Conservation (phyloP, 2,888 invertebrate species). For the Nematopogon swammerdamellus region DNA sequence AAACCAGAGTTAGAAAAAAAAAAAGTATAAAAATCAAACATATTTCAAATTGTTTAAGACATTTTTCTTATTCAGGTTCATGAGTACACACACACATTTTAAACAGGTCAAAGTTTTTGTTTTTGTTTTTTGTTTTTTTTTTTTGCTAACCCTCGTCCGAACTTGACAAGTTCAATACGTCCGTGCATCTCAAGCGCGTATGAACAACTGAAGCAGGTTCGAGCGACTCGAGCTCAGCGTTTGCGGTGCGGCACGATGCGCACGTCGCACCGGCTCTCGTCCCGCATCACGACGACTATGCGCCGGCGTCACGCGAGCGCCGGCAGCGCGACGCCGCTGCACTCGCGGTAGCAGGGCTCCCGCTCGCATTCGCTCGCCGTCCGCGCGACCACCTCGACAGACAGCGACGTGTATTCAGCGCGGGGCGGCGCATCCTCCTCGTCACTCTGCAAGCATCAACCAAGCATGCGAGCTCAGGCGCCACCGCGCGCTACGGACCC, state of each 20-base stretch:
- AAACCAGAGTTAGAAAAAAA: too few relatives aligned
- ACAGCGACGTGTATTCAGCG: constrained; percentile 17
- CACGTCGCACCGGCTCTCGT: neutral
- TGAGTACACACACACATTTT: too few relatives aligned
- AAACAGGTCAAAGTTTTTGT: too few relatives aligned
- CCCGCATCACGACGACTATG: neutral
- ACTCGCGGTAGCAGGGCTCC: constrained; percentile 22
- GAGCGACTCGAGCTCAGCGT: too few relatives aligned
- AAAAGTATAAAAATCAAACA: too few relatives aligned
- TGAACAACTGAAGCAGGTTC: too few relatives aligned
- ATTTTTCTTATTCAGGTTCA: too few relatives aligned
- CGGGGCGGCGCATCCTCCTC: constrained; percentile 50
- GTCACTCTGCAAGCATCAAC: constrained; percentile 54
- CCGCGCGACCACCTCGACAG: constrained; percentile 3
- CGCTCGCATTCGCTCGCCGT: constrained; percentile 7
- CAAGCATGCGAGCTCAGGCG: constrained; percentile 31
- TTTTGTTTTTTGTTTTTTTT: too few relatives aligned
- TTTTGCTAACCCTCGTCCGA: too few relatives aligned
- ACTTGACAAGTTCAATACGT: too few relatives aligned
- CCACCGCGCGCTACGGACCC: constrained; percentile 39
- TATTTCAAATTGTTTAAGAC: too few relatives aligned
- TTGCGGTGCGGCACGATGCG: neutral
- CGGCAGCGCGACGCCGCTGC: constrained; percentile 15
- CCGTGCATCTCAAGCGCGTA: too few relatives aligned
- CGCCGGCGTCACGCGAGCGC: constrained; percentile 8